Evolutionary conservation across 1,140 invertebrate species (phyloP).

Genomic region (Zaprionus taronus): DNA sequence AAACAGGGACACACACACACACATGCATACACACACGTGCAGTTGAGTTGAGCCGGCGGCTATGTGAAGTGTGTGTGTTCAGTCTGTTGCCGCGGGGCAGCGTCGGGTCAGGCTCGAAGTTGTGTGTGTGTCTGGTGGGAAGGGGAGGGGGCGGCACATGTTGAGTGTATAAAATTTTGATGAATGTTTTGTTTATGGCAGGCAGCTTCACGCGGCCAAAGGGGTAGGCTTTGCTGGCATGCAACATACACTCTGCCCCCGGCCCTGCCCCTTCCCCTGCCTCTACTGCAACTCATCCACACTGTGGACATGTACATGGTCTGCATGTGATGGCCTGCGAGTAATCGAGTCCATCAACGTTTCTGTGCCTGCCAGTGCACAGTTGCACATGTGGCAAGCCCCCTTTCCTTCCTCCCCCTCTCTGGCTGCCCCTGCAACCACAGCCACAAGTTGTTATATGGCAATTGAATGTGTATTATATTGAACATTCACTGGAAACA

Average conservation of each 20-base stretch:
- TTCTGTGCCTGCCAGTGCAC: slow-evolving; percentile 22
- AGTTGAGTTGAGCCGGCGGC: slow-evolving; percentile 40
- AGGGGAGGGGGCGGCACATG: slow-evolving; percentile 65
- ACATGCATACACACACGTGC: slow-evolving; percentile 31
- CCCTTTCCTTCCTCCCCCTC: background rate
- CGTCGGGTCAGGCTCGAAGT: background rate
- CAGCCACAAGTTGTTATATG: slow-evolving; percentile 65
- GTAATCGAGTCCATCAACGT: slow-evolving; percentile 34
- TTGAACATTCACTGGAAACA: slow-evolving; percentile 43
- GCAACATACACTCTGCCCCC: background rate
- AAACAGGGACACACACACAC: slow-evolving; percentile 35
- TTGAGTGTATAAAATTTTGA: slow-evolving; percentile 82
- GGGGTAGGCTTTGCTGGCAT: slow-evolving; percentile 21
- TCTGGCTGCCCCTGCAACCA: slow-evolving; percentile 26
- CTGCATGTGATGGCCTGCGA: slow-evolving; percentile 48
- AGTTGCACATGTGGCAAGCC: slow-evolving; percentile 55
- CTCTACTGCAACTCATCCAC: background rate
- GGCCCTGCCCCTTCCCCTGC: background rate
- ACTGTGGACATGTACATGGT: slow-evolving; percentile 24
- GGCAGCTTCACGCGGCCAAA: slow-evolving; percentile 39
- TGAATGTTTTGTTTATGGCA: slow-evolving; percentile 80
- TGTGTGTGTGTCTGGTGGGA: background rate
- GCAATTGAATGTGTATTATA: slow-evolving; percentile 80
- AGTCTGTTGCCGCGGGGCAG: background rate
- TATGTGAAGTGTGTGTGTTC: slow-evolving; percentile 6